These are phyloP conservation scores for Drosophila repleta DNA, from an alignment of 1,140 invertebrate genomes.

Conservation along the genomic window DNA sequence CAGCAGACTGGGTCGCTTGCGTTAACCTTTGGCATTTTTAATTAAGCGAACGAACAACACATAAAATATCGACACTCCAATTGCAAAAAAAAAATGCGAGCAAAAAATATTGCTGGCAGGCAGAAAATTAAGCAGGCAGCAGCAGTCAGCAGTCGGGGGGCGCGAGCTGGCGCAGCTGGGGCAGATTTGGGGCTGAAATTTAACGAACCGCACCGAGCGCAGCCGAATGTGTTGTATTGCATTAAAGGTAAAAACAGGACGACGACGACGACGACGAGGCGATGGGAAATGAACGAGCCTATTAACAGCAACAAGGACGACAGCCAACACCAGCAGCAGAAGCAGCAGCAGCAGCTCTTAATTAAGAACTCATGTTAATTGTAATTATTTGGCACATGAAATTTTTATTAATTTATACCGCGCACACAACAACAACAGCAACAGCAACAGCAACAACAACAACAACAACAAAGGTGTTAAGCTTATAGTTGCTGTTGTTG, in stretches of 20 bases:
- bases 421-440: conserved; percentile 71
- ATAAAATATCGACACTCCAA: conserved; percentile 82
- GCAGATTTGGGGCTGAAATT: conserved; percentile 38
- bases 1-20: conserved; percentile 49
- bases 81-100: conserved; percentile 53
- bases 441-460: conserved; percentile 85
- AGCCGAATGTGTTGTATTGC: conserved; percentile 80
- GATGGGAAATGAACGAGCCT: conserved; percentile 75
- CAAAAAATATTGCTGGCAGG: conserved; percentile 56
- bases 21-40: conserved; percentile 82
- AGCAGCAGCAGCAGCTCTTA: conserved; percentile 70
- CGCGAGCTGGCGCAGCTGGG: too few species aligned
- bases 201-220: conserved; percentile 79
- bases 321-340: conserved; percentile 41
- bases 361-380: conserved; percentile 84
- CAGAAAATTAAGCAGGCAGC: conserved; percentile 73
- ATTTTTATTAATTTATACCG: conserved; percentile 84
- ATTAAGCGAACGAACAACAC: conserved; percentile 77
- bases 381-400: conserved; percentile 84
- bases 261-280: conserved; percentile 25
- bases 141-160: neutral
- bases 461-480: conserved; percentile 61
- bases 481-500: conserved; percentile 35
- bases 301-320: conserved; percentile 78
- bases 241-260: conserved; percentile 68